Evolutionary conservation across 2,797 vertebrate species (phyloP), one percentile per base, ranked within the genome.

Genomic region (Jordanella pulchra): DNA sequence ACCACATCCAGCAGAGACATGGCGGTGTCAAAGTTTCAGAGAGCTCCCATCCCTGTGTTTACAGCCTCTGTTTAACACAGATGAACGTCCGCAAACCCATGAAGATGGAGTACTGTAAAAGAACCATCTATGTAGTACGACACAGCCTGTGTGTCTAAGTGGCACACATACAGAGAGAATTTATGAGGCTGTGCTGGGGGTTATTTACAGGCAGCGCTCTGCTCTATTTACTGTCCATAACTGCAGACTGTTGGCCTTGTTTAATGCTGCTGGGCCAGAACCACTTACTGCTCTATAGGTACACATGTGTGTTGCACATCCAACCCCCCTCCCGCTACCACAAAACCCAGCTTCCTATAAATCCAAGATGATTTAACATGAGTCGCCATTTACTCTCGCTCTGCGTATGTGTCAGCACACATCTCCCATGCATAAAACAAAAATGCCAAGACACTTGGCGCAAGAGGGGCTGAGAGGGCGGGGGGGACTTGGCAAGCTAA

Each of bases 221-320:
- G 89, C 86, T 89, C 86, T 90, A 88, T 91, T 93, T 92, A 91
- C 83, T 85, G 86, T 89, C 87, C 84, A 85, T 91, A 89, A 89
- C 81, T 78, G 73, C 1, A 27, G 76, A 77, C 84, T 67, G 84
- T 79, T 87, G 87, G 89, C 92, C 89, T 92, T 89, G 88, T 93
- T 91, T 81, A 85, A 80, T 75, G 77, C 84, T 71, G 72, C 78
- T 80, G 77, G 76, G 80, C 77, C 80, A 77, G 78, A 90, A 86
- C 81, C 81, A 86, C 76, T 87, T 87, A 85, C 79, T 79, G 84
- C 72, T 64, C 60, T 66, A 72, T 77, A 65, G 35, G 68, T 2
- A 2, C 45, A 69, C 67, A 21, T 18, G 45, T 64, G 44, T 77
- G 71, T 69, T 45, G 56, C 55, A 25, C 35, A 35, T 35, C 35